These are phyloP conservation scores for Struthio camelus DNA, from an alignment of 2,113 vertebrate species.

Conservation along the genomic window DNA sequence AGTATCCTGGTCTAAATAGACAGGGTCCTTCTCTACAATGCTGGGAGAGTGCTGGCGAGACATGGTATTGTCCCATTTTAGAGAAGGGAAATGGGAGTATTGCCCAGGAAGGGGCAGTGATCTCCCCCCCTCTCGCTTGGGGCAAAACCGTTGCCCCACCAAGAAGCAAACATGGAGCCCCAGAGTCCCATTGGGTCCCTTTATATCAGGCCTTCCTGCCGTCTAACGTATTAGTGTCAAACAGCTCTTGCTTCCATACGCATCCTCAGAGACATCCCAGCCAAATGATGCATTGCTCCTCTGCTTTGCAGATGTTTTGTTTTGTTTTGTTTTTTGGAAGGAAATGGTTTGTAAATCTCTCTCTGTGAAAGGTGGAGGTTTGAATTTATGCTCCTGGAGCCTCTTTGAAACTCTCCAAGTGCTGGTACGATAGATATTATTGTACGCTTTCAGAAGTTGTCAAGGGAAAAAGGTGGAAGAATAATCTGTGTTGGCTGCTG, in stretches of 20 bases:
- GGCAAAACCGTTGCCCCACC: neutral
- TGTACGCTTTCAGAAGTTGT: conserved; percentile 10
- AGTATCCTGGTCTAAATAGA: neutral
- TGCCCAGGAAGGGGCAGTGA: neutral
- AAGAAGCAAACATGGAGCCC: neutral
- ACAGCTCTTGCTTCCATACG: neutral
- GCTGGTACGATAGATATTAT: conserved; percentile 35
- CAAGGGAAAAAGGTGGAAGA: conserved; percentile 9
- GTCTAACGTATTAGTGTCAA: neutral
- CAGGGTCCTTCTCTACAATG: accelerated
- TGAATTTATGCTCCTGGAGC: conserved; percentile 40
- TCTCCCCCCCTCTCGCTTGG: neutral
- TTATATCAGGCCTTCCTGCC: neutral
- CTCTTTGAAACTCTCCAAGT: neutral
- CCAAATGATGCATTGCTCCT: neutral
- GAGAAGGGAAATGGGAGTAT: neutral
- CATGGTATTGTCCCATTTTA: accelerated
- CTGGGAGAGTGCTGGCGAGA: too few relatives aligned
- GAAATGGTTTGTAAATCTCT: conserved; percentile 34
- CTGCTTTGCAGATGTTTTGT: neutral
- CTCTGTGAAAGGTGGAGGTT: neutral
- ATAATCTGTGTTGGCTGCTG: conserved; percentile 8
- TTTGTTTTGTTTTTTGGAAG: neutral
- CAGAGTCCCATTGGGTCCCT: neutral
- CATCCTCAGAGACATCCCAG: neutral